phyloP scores from a whole-genome alignment of 2,113 vertebrate species.

The Procavia capensis region DNA sequence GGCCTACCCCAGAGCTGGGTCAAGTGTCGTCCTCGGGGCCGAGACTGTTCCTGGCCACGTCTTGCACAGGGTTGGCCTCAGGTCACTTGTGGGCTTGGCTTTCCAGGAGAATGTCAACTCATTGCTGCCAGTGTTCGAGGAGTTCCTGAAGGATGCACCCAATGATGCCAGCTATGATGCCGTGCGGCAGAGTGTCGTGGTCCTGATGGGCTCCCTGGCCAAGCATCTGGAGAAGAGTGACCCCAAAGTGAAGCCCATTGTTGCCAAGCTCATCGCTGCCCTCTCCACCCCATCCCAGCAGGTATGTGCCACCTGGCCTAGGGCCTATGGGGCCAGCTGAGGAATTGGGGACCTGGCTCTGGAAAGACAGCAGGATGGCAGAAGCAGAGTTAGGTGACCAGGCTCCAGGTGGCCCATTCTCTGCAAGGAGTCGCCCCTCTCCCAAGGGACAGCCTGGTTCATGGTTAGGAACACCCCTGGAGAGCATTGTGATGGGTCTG shows the following conservation, averaged over 20 bases:
- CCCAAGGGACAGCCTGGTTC: background rate
- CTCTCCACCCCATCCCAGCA: constrained; percentile 98
- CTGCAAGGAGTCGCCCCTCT: background rate
- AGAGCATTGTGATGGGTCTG: background rate
- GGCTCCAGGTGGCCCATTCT: background rate
- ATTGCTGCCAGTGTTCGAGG: constrained; percentile 97
- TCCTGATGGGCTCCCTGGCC: constrained; percentile 98
- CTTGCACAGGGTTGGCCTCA: background rate
- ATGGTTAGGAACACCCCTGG: background rate
- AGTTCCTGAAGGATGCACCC: constrained; percentile 96
- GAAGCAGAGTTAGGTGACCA: background rate
- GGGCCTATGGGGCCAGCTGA: background rate
- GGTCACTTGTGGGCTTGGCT: constrained; percentile 68
- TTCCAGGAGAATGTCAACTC: constrained; percentile 97
- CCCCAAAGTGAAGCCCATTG: constrained; percentile 98
- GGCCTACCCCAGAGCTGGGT: background rate
- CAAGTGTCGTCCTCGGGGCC: background rate
- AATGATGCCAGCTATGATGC: constrained; percentile 98
- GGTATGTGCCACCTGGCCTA: constrained; percentile 82
- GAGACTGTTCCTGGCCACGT: fast-evolving
- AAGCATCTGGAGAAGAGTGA: constrained; percentile 99
- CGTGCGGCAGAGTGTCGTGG: constrained; percentile 98
- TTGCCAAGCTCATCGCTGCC: constrained; percentile 97
- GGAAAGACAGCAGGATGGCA: background rate
- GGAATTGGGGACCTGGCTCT: background rate